Evolutionary conservation across 2,888 invertebrate genomes (phyloP).

Genomic region (Perithous albicinctus): DNA sequence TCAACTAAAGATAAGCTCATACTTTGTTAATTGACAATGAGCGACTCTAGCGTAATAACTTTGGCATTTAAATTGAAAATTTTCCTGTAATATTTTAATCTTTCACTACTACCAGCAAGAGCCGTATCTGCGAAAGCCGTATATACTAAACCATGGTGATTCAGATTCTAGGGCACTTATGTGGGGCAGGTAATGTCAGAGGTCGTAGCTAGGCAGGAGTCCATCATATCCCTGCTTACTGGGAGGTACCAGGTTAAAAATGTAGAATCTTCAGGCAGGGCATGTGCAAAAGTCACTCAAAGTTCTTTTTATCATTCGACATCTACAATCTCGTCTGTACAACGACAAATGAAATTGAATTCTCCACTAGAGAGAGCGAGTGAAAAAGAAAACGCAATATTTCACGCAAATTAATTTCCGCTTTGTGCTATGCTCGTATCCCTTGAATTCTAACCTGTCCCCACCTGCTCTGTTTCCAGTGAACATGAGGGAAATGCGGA

Average conservation of each 20-base stretch:
- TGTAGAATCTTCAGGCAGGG: neutral
- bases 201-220: constrained; percentile 68
- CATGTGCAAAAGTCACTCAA: neutral
- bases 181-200: constrained; percentile 75
- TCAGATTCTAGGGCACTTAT: constrained; percentile 70
- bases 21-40: too few relatives aligned
- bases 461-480: neutral
- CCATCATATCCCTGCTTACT: constrained; percentile 1
- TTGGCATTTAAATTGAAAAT: too few relatives aligned
- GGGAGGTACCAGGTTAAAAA: neutral
- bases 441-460: neutral
- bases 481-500: constrained; percentile 12
- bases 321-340: neutral
- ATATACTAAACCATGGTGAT: constrained; percentile 53
- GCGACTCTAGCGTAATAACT: too few relatives aligned
- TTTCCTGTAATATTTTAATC: too few relatives aligned
- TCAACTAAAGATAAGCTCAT: too few relatives aligned
- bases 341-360: constrained; percentile 5
- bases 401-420: constrained; percentile 10
- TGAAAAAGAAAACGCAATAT: neutral
- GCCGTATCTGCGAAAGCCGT: neutral
- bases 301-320: neutral
- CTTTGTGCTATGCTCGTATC: neutral
- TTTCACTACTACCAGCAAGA: neutral
- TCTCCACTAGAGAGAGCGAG: neutral